Evolutionary conservation across 2,888 invertebrate species (phyloP), one percentile per base, ranked within the genome.

Genomic region (Pterobdella sp.): DNA sequence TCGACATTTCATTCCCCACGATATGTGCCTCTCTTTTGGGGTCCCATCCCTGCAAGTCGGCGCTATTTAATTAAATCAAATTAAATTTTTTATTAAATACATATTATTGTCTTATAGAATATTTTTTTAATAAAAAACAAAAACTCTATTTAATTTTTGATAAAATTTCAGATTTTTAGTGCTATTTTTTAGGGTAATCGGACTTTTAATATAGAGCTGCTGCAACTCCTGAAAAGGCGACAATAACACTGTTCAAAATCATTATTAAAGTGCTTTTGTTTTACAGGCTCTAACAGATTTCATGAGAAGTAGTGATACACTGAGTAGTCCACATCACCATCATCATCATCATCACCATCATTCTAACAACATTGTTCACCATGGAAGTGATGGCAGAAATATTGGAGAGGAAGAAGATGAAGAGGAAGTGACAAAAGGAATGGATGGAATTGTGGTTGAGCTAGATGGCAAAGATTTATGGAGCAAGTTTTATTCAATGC

Each of bases 381-480:
- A 56, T 56, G 60, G 60, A 7, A 56, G 26, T 26, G 60, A 18
- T 56, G 60, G 60, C 18, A 56, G 60, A n/a, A 26, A 56, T 22
- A 26, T 26, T 22, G 60, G 3, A 22, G 60, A 18, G 3, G 60
- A n/a, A 3, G 60, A 56, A 18, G 72, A 87, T 91, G 79, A 92
- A 91, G 82, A 92, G 92, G 90, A 92, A 79, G 96, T 97, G 85
- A 95, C 97, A 85, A 97, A 97, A 76, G 95, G 96, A 86, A 97
- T 97, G 82, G 96, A 97, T 85, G 95, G 97, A 85, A 97, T 97
- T 76, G 95, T 95, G 86, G 97, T 97, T 82, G 97, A 95, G 63
- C 71, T 85, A 74, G 85, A 85, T 73, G 82, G 83, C 76, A 79
- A 81, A 64, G 83, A 84, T n/a, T 79, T 85, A 36, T 85, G 85